phyloP scores from a whole-genome alignment of 2,888 invertebrate genomes.

The Trichopria drosophilae region DNA sequence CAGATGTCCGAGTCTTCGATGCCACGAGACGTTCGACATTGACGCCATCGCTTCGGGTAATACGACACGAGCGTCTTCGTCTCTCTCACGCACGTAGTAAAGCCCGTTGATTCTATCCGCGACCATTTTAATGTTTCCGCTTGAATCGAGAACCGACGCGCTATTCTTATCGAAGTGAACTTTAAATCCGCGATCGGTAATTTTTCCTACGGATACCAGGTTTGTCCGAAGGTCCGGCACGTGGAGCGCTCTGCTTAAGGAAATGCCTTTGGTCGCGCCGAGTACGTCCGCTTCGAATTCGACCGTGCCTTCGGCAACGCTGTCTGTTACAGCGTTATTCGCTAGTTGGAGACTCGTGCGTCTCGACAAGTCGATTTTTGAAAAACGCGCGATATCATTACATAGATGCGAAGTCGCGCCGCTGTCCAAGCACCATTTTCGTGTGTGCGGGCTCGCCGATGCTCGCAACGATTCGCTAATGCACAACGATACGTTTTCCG shows the following conservation, averaged over 20 bases:
- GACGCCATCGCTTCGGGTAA: background rate
- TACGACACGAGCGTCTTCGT: too few relatives aligned
- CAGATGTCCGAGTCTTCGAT: conserved; percentile 28
- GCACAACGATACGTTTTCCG: too few relatives aligned
- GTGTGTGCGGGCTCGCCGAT: too few relatives aligned
- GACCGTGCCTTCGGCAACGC: background rate
- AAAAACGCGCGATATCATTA: background rate
- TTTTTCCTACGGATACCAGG: too few relatives aligned
- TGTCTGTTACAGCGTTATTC: too few relatives aligned
- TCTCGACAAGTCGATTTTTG: too few relatives aligned
- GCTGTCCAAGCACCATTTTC: conserved; percentile 10
- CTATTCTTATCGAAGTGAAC: background rate
- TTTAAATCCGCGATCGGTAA: conserved; percentile 12
- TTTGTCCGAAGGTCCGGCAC: conserved; percentile 14
- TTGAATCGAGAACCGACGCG: conserved; percentile 8
- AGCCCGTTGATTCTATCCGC: background rate
- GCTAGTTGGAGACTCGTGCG: too few relatives aligned
- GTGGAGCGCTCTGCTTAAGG: background rate
- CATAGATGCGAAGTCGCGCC: conserved; percentile 3
- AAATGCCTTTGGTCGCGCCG: background rate
- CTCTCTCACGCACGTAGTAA: too few relatives aligned
- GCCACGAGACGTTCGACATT: conserved; percentile 24
- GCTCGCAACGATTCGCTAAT: too few relatives aligned
- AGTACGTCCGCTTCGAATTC: background rate
- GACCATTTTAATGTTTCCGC: background rate